Evolutionary conservation across 2,888 invertebrate species (phyloP), one percentile per base, ranked within the genome.

Genomic region (Fabriciana adippe): DNA sequence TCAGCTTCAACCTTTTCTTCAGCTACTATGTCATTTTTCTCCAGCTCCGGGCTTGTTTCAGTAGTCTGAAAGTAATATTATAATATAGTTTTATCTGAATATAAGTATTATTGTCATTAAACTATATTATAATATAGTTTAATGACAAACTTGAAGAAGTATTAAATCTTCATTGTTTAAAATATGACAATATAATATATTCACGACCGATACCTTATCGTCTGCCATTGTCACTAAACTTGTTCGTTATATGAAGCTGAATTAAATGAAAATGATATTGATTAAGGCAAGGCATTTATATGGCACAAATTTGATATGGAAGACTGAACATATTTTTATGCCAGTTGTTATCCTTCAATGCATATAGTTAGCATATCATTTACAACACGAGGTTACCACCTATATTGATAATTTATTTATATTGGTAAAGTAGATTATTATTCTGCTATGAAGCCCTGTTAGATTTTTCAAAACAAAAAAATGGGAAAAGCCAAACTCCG

Each of bases 331-430:
- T 80, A 84, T 85, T 86, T 86, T 87, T 86, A 84, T 78, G 79
- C 80, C 82, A 78, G 74, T 74, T 76, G 86, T 88, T 83, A 88
- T 82, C 85, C 89, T 89, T 87, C 89, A 87, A 78, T 87, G 89
- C 77, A 81, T 83, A 63, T 81, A 82, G 75, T 54, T 55, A 55
- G 21, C 62, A 69, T 64, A 73, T 70, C 71, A 68, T 66, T 74
- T 71, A 68, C 64, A 69, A 56, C 68, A 54, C 69, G 65, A 59
- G 64, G 47, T 54, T 64, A 48, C 6, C 48, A 41, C 16, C 50
- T 53, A 60, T 21, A 41, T 6, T 15, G 6, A 35, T 6, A n/a
- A 61, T 6, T 15, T 48, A 16, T 14, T 16, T 61, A 21, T 50
- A 15, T n/a, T 60, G 2, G 6, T 53, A 21, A 53, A 41, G 8